Evolutionary conservation across 2,888 invertebrate genomes (phyloP).

Genomic region (Leptopilina syphax): DNA sequence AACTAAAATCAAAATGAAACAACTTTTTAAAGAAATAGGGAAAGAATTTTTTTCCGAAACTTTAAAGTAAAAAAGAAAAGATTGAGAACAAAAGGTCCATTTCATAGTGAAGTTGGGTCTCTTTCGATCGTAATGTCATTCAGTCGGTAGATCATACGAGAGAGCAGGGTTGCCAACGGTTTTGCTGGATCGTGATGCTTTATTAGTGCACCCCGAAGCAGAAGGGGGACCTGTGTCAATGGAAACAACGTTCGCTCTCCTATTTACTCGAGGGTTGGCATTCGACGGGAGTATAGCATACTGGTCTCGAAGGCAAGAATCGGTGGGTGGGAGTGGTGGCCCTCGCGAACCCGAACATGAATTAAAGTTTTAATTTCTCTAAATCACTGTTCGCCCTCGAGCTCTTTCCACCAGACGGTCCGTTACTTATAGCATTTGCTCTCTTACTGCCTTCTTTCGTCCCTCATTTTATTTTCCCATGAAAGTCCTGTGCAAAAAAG

Average conservation of each 20-base stretch:
- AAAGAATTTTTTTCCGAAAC: neutral
- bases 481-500: slow-evolving; percentile 55
- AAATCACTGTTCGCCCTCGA: slow-evolving; percentile 74
- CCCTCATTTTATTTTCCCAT: slow-evolving; percentile 56
- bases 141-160: slow-evolving; percentile 59
- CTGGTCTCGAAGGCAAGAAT: slow-evolving; percentile 51
- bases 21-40: too few species aligned
- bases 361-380: slow-evolving; percentile 77
- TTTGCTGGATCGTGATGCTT: slow-evolving; percentile 63
- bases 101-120: slow-evolving; percentile 22
- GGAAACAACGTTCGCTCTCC: slow-evolving; percentile 64
- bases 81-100: neutral
- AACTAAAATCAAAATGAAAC: neutral
- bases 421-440: slow-evolving; percentile 75
- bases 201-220: slow-evolving; percentile 64
- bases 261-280: slow-evolving; percentile 68
- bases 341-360: slow-evolving; percentile 72
- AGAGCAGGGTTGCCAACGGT: slow-evolving; percentile 48
- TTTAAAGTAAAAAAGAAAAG: neutral
- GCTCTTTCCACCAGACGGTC: slow-evolving; percentile 74
- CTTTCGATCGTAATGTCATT: slow-evolving; percentile 54
- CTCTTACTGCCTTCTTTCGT: slow-evolving; percentile 68
- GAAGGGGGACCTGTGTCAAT: slow-evolving; percentile 62
- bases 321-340: slow-evolving; percentile 57
- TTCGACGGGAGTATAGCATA: slow-evolving; percentile 60